phyloP scores from a whole-genome alignment of 2,797 vertebrate genomes.

The Adelosebastes latens region DNA sequence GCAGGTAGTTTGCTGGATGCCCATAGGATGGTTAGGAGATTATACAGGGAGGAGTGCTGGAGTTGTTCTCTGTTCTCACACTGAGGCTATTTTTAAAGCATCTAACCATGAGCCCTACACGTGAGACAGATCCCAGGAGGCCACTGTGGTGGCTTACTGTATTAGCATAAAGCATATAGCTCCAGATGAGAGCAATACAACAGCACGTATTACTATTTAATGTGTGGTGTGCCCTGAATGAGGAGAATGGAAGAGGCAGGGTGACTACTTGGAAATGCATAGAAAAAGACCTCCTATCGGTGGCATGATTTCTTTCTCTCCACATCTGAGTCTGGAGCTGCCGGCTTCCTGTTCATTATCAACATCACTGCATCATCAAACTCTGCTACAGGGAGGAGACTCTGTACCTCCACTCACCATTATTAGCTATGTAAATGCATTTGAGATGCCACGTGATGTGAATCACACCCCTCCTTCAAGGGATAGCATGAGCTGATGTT shows the following conservation, averaged over 20 bases:
- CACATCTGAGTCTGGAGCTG: constrained; percentile 13
- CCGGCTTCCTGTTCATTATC: constrained; percentile 32
- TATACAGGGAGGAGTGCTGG: constrained; percentile 61
- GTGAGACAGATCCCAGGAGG: constrained; percentile 77
- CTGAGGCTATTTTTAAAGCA: constrained; percentile 83
- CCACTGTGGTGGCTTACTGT: constrained; percentile 68
- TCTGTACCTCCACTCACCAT: constrained; percentile 9
- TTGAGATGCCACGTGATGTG: not conserved
- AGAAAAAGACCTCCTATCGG: constrained; percentile 26
- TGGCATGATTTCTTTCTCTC: constrained; percentile 27
- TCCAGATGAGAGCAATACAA: constrained; percentile 64
- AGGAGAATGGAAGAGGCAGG: constrained; percentile 29
- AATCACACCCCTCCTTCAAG: constrained; percentile 9
- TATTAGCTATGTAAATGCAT: constrained; percentile 29
- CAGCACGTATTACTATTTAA: constrained; percentile 67
- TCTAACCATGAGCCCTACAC: constrained; percentile 76
- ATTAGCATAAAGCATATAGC: constrained; percentile 78
- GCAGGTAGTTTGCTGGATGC: constrained; percentile 63
- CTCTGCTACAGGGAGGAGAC: constrained; percentile 5
- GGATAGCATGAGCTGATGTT: not conserved
- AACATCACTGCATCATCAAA: constrained; percentile 43
- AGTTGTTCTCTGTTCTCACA: constrained; percentile 73
- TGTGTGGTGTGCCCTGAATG: constrained; percentile 51
- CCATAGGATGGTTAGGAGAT: constrained; percentile 68
- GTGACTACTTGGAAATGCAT: constrained; percentile 54